These are phyloP conservation scores for Anthoscopus minutus DNA, from an alignment of 2,113 vertebrate species.

Conservation along the genomic window DNA sequence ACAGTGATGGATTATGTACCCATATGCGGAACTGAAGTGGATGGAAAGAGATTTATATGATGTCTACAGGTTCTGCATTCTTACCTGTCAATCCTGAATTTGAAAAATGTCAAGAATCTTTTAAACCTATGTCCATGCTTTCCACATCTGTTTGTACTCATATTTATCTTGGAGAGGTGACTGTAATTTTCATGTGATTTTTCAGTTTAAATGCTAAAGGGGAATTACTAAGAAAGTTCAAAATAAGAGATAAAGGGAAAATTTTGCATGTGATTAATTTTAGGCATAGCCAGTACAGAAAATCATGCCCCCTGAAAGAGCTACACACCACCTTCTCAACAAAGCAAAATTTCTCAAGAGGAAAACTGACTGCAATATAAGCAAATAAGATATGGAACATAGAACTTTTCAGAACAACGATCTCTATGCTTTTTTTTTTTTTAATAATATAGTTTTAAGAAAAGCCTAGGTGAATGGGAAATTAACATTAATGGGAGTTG, in stretches of 20 bases:
- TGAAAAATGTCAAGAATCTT: background rate
- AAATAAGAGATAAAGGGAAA: background rate
- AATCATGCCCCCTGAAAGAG: background rate
- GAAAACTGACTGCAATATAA: background rate
- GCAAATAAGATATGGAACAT: background rate
- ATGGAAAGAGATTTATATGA: background rate
- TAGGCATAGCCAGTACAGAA: background rate
- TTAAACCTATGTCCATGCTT: background rate
- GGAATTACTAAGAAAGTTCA: background rate
- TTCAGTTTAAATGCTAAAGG: background rate
- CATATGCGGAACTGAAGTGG: background rate
- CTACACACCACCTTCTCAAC: background rate
- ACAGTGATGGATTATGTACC: background rate
- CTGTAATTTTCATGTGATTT: background rate
- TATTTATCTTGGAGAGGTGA: background rate
- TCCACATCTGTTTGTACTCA: background rate
- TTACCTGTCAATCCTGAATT: background rate
- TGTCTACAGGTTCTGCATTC: background rate
- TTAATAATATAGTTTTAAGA: background rate
- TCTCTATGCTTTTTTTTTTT: background rate
- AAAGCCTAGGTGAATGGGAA: background rate
- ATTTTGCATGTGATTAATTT: background rate
- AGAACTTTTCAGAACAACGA: background rate
- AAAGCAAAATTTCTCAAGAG: background rate
- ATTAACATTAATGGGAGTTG: conserved; percentile 10